These are phyloP conservation scores for Crocodylus rhombifer DNA, from an alignment of 2,797 vertebrate genomes.

Conservation along the genomic window DNA sequence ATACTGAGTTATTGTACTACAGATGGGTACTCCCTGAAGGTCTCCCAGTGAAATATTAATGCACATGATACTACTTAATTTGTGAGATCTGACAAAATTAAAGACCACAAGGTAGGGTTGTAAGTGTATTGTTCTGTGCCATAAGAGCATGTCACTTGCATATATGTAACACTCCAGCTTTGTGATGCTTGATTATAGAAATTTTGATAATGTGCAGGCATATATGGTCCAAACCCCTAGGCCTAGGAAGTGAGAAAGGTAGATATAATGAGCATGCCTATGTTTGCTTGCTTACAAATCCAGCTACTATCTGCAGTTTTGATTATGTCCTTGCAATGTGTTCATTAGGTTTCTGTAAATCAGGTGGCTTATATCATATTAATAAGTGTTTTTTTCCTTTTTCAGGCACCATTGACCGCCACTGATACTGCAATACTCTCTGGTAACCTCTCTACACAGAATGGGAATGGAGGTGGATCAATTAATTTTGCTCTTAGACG, in stretches of 20 bases:
- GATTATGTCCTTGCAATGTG: not conserved
- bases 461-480: conserved; percentile 95
- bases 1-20: not conserved
- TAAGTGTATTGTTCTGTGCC: not conserved
- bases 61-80: not conserved
- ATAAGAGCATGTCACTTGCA: not conserved
- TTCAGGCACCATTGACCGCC: conserved; percentile 93
- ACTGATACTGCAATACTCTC: conserved; percentile 96
- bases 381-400: not conserved
- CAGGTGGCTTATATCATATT: not conserved
- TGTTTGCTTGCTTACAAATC: not conserved
- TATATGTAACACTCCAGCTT: not conserved
- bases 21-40: not conserved
- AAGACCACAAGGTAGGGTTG: not conserved
- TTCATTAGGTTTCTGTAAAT: not conserved
- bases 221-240: not conserved
- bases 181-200: not conserved
- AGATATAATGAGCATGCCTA: too few species aligned
- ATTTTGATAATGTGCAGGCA: not conserved
- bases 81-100: not conserved
- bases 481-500: conserved; percentile 92
- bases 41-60: not conserved
- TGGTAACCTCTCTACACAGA: conserved; percentile 98
- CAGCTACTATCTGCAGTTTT: accelerated
- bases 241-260: not conserved